Evolutionary conservation across 2,113 vertebrate species (phyloP), one percentile per base, ranked within the genome.

Genomic region (Colaptes auratus): DNA sequence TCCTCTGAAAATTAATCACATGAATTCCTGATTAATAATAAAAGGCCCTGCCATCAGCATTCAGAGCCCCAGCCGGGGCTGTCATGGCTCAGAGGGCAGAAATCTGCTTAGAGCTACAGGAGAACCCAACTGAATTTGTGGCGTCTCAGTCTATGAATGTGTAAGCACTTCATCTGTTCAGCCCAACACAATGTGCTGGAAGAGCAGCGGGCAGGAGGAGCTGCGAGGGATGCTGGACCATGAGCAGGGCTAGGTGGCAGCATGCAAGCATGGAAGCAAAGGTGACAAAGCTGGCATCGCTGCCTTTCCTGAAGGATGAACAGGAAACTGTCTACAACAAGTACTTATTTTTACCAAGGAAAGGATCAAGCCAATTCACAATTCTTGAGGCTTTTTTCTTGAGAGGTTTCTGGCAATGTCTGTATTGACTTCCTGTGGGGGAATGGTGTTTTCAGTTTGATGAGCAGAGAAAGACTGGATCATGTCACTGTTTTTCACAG

Each of bases 81-180:
- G 98, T 98, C 97, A 98, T 98, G 98, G 97, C 97, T 98, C 97
- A 98, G 94, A 98, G 94, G 97, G 86, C 97, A 98, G 97, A 98
- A 98, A 98, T 98, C 98, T 98, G 98, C 97, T 98, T 92, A 95
- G 98, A 96, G 98, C 95, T 97, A 87, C 81, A 90, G 89, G 84
- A 98, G 98, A 98, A 95, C 98, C 98, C 98, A 97, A 96, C 97
- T 98, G 97, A 98, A 98, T 98, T 98, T 97, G 81, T 77, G 85
- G 96, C 64, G 98, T 98, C 98, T 98, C 98, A 98, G 98, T 98
- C 98, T 98, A 98, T 98, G 98, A 98, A 98, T 98, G 97, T 82
- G 96, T 98, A 98, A 98, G 97, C 98, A 96, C 97, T 98, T 98
- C 97, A 98, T 98, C 97, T 98, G 98, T 95, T 98, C 96, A 83